These are phyloP conservation scores for Ivindomyrus marchei DNA, from an alignment of 2,113 vertebrate genomes.

Conservation along the genomic window DNA sequence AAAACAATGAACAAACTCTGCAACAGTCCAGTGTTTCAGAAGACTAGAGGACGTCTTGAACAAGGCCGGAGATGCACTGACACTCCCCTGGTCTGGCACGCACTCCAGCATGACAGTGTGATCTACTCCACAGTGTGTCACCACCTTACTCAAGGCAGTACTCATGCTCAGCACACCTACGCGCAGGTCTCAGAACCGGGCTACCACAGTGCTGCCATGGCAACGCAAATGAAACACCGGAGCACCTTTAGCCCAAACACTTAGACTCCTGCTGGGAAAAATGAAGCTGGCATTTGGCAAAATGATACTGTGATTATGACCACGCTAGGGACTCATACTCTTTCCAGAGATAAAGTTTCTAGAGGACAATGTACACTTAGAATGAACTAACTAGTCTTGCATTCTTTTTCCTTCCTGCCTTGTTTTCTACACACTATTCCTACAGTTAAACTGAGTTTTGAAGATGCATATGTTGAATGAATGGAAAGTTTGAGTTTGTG, in stretches of 20 bases:
- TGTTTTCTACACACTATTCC: neutral
- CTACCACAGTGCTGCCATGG: neutral
- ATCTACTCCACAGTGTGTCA: slow-evolving; percentile 21
- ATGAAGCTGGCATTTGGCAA: neutral
- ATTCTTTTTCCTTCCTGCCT: neutral
- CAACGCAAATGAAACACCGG: neutral
- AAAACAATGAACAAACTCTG: slow-evolving; percentile 27
- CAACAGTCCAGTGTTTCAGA: slow-evolving; percentile 40
- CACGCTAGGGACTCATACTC: neutral
- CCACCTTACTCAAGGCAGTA: neutral
- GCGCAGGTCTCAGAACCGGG: neutral
- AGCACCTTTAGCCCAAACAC: neutral
- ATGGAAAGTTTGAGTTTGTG: neutral
- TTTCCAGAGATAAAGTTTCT: neutral
- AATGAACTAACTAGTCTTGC: neutral
- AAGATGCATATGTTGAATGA: neutral
- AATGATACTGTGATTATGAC: neutral
- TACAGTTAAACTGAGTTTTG: neutral
- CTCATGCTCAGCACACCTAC: neutral
- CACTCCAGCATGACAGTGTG: neutral
- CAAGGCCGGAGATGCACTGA: neutral
- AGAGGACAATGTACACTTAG: neutral
- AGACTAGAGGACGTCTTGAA: slow-evolving; percentile 37
- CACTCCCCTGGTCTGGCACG: slow-evolving; percentile 35
- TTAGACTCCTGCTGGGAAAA: neutral